These are phyloP conservation scores for Sinhomidia bicolor DNA, from an alignment of 2,888 invertebrate species.

Conservation along the genomic window DNA sequence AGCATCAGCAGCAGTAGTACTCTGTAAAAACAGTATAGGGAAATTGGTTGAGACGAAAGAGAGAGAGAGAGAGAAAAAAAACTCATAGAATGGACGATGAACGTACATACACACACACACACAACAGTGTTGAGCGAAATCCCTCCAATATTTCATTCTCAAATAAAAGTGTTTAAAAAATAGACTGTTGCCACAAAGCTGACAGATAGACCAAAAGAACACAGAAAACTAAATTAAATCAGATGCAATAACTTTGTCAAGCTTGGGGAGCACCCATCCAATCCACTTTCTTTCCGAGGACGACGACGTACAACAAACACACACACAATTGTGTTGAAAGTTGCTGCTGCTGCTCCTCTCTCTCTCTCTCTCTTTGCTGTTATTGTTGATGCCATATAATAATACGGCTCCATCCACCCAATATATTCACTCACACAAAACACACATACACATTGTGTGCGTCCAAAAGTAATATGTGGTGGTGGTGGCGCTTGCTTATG, in stretches of 20 bases:
- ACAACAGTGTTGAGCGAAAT: conserved; percentile 54
- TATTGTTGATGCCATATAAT: conserved; percentile 46
- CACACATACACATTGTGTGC: conserved; percentile 45
- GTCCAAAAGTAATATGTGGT: conserved; percentile 47
- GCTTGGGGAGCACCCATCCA: conserved; percentile 72
- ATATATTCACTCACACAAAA: conserved; percentile 29
- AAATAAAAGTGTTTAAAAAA: conserved; percentile 72
- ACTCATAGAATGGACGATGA: conserved; percentile 1
- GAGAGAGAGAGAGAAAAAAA: background rate
- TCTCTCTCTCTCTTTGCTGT: conserved; percentile 27
- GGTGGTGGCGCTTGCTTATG: conserved; percentile 49
- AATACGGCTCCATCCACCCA: conserved; percentile 35
- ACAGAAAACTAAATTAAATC: conserved; percentile 73
- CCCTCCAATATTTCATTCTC: conserved; percentile 72
- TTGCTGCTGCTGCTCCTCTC: conserved; percentile 42
- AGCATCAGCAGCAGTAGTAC: background rate
- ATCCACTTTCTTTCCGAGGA: conserved; percentile 64
- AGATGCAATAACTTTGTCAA: conserved; percentile 73
- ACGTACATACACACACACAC: background rate
- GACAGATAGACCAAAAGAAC: conserved; percentile 72
- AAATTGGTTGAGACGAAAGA: conserved; percentile 49
- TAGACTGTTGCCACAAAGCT: conserved; percentile 72
- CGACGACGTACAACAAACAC: conserved; percentile 44
- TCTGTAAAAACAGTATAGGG: conserved; percentile 37
- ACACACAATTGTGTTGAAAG: conserved; percentile 66